These are phyloP conservation scores for Capreolus pygargus DNA, from an alignment of 2,113 vertebrate species.

Conservation along the genomic window DNA sequence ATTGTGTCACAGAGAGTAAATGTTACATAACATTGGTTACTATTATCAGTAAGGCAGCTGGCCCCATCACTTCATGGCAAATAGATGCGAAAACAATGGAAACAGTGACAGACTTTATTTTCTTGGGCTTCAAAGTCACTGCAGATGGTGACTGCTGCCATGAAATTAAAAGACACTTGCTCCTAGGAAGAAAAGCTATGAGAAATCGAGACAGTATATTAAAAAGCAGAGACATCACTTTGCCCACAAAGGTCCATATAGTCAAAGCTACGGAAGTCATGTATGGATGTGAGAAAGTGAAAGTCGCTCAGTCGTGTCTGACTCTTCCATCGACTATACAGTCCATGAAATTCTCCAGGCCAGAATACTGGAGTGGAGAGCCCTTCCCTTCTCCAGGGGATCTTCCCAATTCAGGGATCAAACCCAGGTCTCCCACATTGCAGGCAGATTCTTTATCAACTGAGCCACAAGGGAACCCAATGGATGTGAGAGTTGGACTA, in stretches of 20 bases:
- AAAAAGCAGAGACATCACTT: background rate
- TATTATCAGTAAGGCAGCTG: background rate
- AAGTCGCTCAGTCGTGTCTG: background rate
- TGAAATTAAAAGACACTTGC: background rate
- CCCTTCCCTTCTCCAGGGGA: background rate
- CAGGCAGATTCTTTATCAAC: background rate
- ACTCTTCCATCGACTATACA: background rate
- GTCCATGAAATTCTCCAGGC: background rate
- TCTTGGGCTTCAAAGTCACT: background rate
- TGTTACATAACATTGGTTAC: background rate
- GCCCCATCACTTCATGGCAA: background rate
- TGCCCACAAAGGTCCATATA: background rate
- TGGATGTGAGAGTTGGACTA: background rate
- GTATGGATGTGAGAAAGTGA: background rate
- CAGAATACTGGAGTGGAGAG: background rate
- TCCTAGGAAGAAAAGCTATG: background rate
- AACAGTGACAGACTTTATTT: background rate
- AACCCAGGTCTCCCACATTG: background rate
- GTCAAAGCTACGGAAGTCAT: background rate
- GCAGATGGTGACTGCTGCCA: background rate
- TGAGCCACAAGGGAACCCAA: background rate
- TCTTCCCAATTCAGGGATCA: background rate
- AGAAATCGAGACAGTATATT: background rate
- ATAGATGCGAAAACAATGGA: background rate
- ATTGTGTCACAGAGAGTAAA: background rate